phyloP scores from a whole-genome alignment of 1,140 invertebrate species.

The Drosophila mauritiana region DNA sequence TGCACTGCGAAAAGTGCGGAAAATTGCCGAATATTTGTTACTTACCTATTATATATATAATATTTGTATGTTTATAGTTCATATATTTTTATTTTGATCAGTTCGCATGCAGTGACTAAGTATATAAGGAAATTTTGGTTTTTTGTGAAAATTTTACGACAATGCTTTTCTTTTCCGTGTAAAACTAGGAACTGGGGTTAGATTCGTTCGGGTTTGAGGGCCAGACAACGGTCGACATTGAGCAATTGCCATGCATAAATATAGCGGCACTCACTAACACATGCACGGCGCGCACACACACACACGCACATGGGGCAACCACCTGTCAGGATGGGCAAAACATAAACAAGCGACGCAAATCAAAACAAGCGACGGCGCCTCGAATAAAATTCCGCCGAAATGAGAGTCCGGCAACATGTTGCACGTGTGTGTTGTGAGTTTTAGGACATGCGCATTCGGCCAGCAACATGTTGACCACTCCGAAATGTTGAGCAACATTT shows the following conservation, averaged over 20 bases:
- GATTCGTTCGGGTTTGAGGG: conserved; percentile 20
- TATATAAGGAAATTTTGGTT: too few species aligned
- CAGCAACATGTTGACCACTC: conserved; percentile 41
- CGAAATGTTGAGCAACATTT: conserved; percentile 43
- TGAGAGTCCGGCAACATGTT: conserved; percentile 34
- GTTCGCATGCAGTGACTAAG: too few species aligned
- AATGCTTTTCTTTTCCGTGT: not conserved
- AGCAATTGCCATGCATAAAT: conserved; percentile 78
- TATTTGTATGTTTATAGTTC: not conserved
- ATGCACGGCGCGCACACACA: not conserved
- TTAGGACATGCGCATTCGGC: conserved; percentile 29
- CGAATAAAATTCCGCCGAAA: not conserved
- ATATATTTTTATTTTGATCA: too few species aligned
- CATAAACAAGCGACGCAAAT: conserved; percentile 70
- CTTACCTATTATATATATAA: not conserved
- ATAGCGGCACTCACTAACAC: conserved; percentile 39
- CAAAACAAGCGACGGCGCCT: conserved; percentile 52
- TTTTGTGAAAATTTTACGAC: too few species aligned
- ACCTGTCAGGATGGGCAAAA: conserved; percentile 60
- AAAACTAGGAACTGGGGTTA: conserved; percentile 7
- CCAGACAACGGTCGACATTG: conserved; percentile 64
- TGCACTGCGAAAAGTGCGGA: conserved; percentile 7
- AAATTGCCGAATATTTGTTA: not conserved
- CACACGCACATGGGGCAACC: conserved; percentile 27
- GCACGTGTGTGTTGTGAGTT: conserved; percentile 3